These are phyloP conservation scores for Puntigrus tetrazona DNA, from an alignment of 2,113 vertebrate species.

Conservation along the genomic window DNA sequence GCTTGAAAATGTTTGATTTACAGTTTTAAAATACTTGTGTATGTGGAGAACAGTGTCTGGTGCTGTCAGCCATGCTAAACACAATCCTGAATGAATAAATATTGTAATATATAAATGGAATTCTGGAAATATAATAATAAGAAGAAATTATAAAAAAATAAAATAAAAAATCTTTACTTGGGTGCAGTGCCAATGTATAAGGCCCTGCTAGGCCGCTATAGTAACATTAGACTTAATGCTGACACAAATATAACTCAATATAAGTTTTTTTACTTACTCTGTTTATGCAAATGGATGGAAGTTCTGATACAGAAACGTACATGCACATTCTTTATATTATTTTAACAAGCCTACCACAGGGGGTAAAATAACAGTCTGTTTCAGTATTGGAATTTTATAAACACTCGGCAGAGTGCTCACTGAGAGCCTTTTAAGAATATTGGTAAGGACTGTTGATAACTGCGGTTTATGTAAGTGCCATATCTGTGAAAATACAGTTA, in stretches of 20 bases:
- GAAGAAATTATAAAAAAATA: no score
- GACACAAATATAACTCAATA: constrained; percentile 55
- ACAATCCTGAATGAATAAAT: constrained; percentile 6
- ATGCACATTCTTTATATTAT: constrained; percentile 63
- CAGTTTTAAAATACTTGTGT: constrained; percentile 30
- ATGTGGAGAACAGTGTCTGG: constrained; percentile 20
- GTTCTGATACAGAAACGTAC: constrained; percentile 52
- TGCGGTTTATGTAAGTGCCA: not conserved
- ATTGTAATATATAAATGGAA: not conserved
- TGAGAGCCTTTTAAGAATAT: not conserved
- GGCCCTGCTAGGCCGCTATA: constrained; percentile 39
- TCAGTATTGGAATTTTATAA: not conserved
- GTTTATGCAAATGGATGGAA: constrained; percentile 39
- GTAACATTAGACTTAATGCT: constrained; percentile 38
- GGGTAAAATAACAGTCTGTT: not conserved
- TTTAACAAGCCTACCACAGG: constrained; percentile 54
- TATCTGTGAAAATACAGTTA: not conserved
- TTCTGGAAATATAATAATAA: not conserved
- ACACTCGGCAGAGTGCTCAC: not conserved
- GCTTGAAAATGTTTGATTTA: constrained; percentile 17
- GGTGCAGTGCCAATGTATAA: not conserved
- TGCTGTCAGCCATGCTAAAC: not conserved
- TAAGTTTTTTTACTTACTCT: not conserved
- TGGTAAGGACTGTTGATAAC: not conserved
- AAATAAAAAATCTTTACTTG: not conserved